Evolutionary conservation across 2,888 invertebrate genomes (phyloP).

Genomic region (Eudasyphora cyanicolor): DNA sequence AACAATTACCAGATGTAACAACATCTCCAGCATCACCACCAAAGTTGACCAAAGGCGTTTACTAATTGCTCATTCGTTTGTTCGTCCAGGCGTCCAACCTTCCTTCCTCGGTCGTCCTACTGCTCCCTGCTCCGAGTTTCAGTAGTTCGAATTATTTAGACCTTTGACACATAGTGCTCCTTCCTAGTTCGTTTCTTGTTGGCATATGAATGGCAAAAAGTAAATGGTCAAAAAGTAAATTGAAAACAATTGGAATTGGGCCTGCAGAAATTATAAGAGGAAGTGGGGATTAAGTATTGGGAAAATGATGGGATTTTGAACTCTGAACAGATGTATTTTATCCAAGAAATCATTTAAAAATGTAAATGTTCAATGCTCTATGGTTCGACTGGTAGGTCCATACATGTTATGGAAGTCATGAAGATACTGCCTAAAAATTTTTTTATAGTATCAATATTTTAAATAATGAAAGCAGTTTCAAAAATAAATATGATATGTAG

Average conservation of each 20-base stretch:
- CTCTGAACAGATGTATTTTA: too few species aligned
- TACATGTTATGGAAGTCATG: too few species aligned
- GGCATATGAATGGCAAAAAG: neutral
- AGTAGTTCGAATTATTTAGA: neutral
- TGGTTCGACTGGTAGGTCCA: too few species aligned
- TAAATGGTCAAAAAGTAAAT: slow-evolving; percentile 23
- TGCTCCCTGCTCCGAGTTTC: neutral
- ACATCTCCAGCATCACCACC: slow-evolving; percentile 51
- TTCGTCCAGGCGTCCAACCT: neutral
- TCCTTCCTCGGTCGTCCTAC: neutral
- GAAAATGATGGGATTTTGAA: neutral
- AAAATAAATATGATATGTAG: too few species aligned
- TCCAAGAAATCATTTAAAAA: too few species aligned
- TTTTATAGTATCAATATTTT: too few species aligned
- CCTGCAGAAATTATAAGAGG: neutral
- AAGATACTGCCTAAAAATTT: too few species aligned
- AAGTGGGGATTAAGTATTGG: neutral
- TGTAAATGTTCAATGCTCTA: too few species aligned
- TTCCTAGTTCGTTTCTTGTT: neutral
- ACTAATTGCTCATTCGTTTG: slow-evolving; percentile 74
- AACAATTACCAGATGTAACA: slow-evolving; percentile 77
- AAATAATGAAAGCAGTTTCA: too few species aligned
- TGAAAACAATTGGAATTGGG: slow-evolving; percentile 24
- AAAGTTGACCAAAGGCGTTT: slow-evolving; percentile 70
- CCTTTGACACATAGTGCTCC: slow-evolving; percentile 24